Percentiles rank a stretch among this genome's conserved stretches.
Evolutionary conservation across 2,797 vertebrate genomes (phyloP).

Genomic region (Parambassis ranga): DNA sequence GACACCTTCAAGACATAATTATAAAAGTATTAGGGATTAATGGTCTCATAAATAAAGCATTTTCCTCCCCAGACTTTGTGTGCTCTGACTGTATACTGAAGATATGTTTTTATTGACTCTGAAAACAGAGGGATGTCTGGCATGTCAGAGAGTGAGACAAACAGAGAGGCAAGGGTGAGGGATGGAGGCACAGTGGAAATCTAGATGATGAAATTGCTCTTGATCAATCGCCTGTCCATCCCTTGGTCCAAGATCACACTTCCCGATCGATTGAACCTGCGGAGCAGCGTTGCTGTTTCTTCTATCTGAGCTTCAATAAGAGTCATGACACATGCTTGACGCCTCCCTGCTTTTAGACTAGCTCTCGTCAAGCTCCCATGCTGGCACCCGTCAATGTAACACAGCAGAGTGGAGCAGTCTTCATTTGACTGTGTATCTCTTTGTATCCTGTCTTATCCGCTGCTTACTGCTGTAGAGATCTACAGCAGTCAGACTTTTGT

Average conservation of each 20-base stretch:
- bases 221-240: slow-evolving; percentile 14
- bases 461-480: too few relatives aligned
- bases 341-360: slow-evolving; percentile 2
- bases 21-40: not conserved
- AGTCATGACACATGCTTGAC: slow-evolving; percentile 4
- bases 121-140: not conserved
- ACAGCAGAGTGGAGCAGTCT: not conserved
- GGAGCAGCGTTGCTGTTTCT: not conserved
- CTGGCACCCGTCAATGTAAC: not conserved
- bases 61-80: not conserved
- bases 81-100: not conserved
- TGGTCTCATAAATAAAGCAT: not conserved
- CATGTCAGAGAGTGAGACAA: slow-evolving; percentile 11
- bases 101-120: slow-evolving; percentile 19
- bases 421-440: not conserved
- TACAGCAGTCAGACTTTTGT: too few relatives aligned
- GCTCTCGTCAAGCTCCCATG: not conserved
- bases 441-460: too few relatives aligned
- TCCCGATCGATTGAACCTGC: slow-evolving; percentile 5
- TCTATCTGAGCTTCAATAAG: not conserved
- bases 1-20: not conserved
- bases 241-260: not conserved
- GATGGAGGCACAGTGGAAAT: not conserved
- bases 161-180: not conserved
- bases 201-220: slow-evolving; percentile 25